Base-by-base conservation (phyloP, 2,888 invertebrate species). In the Cinara cedri region DNA sequence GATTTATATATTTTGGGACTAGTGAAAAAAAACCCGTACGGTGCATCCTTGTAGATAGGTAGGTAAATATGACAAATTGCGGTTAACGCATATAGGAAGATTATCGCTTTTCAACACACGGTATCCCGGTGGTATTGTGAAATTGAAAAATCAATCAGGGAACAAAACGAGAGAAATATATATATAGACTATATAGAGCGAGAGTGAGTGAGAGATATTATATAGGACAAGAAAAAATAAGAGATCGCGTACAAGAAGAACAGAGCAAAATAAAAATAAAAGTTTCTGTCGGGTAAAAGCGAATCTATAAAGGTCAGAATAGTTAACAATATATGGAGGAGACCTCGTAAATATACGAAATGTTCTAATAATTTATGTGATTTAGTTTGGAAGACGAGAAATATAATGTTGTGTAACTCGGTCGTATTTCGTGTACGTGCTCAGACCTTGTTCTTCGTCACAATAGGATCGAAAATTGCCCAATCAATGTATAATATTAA, bases 141-240 rank as follows among this genome's bases (percentile, higher is more conserved):
- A 60, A 72, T 72, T 60, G 57, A 72, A 72, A 72, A 72, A 72
- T 60, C 57, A 72, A 72, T 72, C 57, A 24, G 6, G 24, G 9
- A 16, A 42, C 13, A 19, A 13, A 34, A 14, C 9, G 14, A 13
- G n/a, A 26, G 34, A 70, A 19, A 65, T 19, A 44, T n/a, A n/a
- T 46, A 13, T 1, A 44, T 44, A 44, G 44, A 44, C 10, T 11
- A 11, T 46, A 13, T 46, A 9, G n/a, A n/a, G 34, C 34, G 34
- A 34, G 16, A 42, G 13, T 19, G 14, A 57, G 1, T 14, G 3
- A 24, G 1, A 14, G 24, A 57, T 21, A n/a, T n/a, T n/a, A n/a
- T n/a, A 57, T 10, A n/a, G 21, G 26, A n/a, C 13, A 9, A 2
- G n/a, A 10, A 24, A 24, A 24, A 3, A 49, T n/a, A 46, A 21